Percentiles rank a stretch among this genome's conserved stretches.
phyloP scores from a whole-genome alignment of 2,888 invertebrate genomes.

The Mesorhabditis sp. region DNA sequence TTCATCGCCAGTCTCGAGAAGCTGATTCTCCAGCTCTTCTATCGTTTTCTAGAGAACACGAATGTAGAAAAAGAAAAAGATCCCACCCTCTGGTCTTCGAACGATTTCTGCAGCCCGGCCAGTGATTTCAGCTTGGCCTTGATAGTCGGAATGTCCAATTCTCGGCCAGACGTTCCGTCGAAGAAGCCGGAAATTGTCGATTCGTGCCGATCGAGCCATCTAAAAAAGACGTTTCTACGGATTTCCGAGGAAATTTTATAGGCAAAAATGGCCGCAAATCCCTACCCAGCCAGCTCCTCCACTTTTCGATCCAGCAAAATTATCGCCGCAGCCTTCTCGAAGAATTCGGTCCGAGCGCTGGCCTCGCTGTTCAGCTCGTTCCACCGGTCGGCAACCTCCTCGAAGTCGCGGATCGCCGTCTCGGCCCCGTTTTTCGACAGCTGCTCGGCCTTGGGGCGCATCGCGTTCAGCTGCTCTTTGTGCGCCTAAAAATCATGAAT shows the following conservation, averaged over 20 bases:
- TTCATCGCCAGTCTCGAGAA: no score
- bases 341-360: not conserved
- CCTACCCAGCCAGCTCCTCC: not conserved
- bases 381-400: not conserved
- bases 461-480: not conserved
- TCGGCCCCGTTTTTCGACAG: not conserved
- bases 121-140: conserved; percentile 1
- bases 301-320: not conserved
- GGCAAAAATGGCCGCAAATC: not conserved
- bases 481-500: not conserved
- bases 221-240: not conserved
- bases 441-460: not conserved
- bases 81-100: no score
- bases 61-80: no score
- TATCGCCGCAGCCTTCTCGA: not conserved
- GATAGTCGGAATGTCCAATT: not conserved
- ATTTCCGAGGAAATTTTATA: not conserved
- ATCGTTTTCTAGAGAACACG: no score
- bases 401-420: not conserved
- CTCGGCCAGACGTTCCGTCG: not conserved
- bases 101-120: not conserved
- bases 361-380: not conserved
- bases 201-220: not conserved
- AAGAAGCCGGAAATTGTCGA: not conserved
- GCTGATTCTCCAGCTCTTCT: no score